phyloP scores from a whole-genome alignment of 2,113 vertebrate genomes.

The Arvicanthis niloticus region DNA sequence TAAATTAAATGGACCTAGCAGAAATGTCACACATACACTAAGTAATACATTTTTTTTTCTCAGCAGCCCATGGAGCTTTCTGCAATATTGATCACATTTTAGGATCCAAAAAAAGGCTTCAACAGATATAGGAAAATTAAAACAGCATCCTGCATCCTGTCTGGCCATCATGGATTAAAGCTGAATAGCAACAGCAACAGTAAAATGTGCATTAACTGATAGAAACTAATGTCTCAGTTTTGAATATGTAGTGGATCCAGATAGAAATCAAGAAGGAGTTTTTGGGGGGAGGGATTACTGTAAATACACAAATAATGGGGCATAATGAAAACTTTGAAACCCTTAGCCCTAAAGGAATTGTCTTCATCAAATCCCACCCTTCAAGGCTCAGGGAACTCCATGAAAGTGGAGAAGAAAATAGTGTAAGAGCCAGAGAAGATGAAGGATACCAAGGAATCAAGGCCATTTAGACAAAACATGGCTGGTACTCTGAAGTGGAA shows the following conservation, averaged over 20 bases:
- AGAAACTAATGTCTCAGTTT: neutral
- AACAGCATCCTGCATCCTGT: neutral
- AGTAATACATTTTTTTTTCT: neutral
- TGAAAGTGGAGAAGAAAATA: neutral
- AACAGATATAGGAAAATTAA: neutral
- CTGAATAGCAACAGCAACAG: neutral
- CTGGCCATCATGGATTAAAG: neutral
- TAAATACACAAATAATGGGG: neutral
- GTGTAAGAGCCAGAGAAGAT: neutral
- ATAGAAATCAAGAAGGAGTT: neutral
- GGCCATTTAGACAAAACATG: neutral
- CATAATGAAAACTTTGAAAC: neutral
- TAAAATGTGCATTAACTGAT: neutral
- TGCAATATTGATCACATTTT: neutral
- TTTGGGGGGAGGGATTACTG: neutral
- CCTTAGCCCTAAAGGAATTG: neutral
- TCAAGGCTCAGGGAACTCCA: neutral
- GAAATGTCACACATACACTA: neutral
- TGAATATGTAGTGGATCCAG: neutral
- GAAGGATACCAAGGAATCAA: neutral
- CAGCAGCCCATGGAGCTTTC: neutral
- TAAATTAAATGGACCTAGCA: neutral
- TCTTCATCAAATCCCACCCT: neutral
- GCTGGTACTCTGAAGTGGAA: neutral
- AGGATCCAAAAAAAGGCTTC: neutral